Evolutionary conservation across 2,888 invertebrate species (phyloP), one percentile per base, ranked within the genome.

Genomic region (Tanypteryx hageni): DNA sequence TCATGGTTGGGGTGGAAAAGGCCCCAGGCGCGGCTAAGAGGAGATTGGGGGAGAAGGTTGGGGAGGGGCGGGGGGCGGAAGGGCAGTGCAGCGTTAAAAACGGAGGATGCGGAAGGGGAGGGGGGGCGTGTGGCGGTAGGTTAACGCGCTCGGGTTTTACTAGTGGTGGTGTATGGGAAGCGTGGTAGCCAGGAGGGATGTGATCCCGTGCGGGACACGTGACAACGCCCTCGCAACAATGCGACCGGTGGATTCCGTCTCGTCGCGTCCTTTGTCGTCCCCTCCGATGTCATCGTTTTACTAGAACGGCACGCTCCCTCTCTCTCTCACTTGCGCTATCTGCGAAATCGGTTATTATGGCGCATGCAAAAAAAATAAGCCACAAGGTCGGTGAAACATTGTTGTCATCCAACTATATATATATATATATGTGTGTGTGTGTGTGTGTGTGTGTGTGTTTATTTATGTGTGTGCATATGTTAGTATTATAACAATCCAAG

Each of bases 11-110:
- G 59, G 18, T 57, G 85, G 11, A 58, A 56, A 85, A 1, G 58
- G n/a, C 59, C 61, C 16, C 59, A 59, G 86, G 61, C n/a, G 86
- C 10, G 59, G 85, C 22, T 8, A 44, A n/a, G 44, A 13, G 3
- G 76, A 2, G n/a, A 8, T n/a, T n/a, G n/a, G n/a, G n/a, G n/a
- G n/a, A n/a, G n/a, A 11, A 18, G 76, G 22, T 76, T 3, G 81
- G 81, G 1, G 7, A 27, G 11, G 81, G 27, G 27, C 3, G 2
- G 11, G 11, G n/a, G 81, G 81, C 8, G 11, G 83, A 83, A 56
- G 76, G 76, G 76, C 76, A 76, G 76, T 76, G 76, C 76, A 76
- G 76, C 76, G 76, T 76, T 76, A 83, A 83, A 56, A 83, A 83
- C 44, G 82, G 31, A 22, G 81, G 22, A 22, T n/a, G 31, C 11